phyloP scores from a whole-genome alignment of 2,113 vertebrate genomes.

The Azemiops feae region DNA sequence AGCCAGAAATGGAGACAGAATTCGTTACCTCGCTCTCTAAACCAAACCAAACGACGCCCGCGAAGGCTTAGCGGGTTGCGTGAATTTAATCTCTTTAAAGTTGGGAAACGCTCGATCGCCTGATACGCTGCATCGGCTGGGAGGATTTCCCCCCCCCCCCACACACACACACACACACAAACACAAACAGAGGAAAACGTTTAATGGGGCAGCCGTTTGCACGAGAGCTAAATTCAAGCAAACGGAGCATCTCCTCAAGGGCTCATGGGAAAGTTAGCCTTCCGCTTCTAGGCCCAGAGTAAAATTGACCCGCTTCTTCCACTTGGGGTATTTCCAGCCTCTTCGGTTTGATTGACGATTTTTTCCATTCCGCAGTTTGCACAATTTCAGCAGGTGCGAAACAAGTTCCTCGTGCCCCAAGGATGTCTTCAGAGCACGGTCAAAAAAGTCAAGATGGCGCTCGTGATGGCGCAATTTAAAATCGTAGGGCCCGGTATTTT shows the following conservation, averaged over 20 bases:
- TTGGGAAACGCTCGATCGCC: background rate
- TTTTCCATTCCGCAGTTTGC: background rate
- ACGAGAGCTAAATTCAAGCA: background rate
- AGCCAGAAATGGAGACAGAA: background rate
- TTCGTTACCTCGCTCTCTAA: background rate
- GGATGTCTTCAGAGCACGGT: background rate
- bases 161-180: too few species aligned
- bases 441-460: background rate
- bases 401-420: background rate
- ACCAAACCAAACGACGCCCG: background rate
- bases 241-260: background rate
- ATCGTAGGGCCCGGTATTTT: too few species aligned
- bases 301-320: background rate
- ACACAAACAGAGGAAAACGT: too few species aligned
- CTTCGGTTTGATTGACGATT: background rate
- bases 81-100: background rate
- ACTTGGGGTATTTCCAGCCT: background rate
- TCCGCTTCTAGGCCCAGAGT: background rate
- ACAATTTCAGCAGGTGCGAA: background rate
- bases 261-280: background rate
- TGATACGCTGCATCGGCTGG: too few species aligned
- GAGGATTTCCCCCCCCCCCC: too few species aligned
- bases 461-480: background rate
- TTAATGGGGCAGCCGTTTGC: background rate
- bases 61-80: background rate